These are phyloP conservation scores for Nycticryphes semicollaris DNA, from an alignment of 2,113 vertebrate species.

Conservation along the genomic window DNA sequence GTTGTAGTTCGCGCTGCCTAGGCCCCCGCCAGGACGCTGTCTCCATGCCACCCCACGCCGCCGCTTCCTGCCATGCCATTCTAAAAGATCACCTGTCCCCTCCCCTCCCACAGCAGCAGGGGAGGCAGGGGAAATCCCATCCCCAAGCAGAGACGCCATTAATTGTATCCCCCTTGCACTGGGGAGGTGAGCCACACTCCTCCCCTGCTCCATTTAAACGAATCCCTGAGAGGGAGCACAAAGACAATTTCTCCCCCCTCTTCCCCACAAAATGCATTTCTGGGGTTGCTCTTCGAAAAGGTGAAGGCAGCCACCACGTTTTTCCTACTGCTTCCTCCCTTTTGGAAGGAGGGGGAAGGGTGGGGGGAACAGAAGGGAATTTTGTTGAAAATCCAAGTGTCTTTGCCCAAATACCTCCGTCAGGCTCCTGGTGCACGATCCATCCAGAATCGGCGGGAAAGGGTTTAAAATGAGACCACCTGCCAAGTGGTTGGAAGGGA, in stretches of 20 bases:
- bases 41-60: too few species aligned
- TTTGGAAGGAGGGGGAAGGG: not conserved
- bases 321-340: not conserved
- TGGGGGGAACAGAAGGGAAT: not conserved
- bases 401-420: not conserved
- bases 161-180: too few species aligned
- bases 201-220: accelerated
- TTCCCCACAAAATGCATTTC: accelerated
- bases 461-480: not conserved
- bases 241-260: not conserved
- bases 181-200: not conserved
- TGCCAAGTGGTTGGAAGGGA: not conserved
- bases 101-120: not conserved
- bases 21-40: accelerated
- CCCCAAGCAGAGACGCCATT: not conserved
- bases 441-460: not conserved
- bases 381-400: not conserved
- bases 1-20: not conserved
- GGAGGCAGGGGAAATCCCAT: too few species aligned
- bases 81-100: not conserved
- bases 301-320: not conserved
- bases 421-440: not conserved
- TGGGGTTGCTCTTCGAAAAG: not conserved
- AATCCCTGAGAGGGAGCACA: accelerated
- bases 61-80: too few species aligned